Evolutionary conservation across 2,113 vertebrate genomes (phyloP).

Genomic region (Ammodytes dubius): DNA sequence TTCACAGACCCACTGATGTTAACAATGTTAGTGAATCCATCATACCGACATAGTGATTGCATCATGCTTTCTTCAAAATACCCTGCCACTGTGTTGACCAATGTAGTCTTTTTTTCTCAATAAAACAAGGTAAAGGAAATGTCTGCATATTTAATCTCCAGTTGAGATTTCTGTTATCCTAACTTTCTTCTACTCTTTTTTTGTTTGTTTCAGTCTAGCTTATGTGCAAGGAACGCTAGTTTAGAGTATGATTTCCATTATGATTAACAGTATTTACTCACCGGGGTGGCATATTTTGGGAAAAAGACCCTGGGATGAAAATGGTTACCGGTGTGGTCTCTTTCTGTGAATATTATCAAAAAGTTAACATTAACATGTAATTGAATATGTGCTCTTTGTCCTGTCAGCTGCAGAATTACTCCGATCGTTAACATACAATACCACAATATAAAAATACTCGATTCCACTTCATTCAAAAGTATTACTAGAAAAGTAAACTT

Average conservation of each 20-base stretch:
- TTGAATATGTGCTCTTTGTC: no score
- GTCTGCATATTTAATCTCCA: not conserved
- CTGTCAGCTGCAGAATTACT: no score
- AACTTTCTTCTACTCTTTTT: not conserved
- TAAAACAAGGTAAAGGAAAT: constrained; percentile 62
- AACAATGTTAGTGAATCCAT: constrained; percentile 20
- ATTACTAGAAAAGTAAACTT: no score
- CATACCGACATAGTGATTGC: constrained; percentile 26
- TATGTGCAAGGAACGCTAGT: not conserved
- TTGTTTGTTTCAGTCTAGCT: not conserved
- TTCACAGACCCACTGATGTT: constrained; percentile 19
- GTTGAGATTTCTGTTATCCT: not conserved
- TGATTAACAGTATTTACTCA: not conserved
- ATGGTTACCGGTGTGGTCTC: not conserved
- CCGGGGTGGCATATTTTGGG: not conserved
- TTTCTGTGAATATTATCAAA: not conserved
- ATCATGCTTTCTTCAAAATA: constrained; percentile 55
- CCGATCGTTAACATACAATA: no score
- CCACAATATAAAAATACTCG: no score
- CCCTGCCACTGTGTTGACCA: constrained; percentile 64
- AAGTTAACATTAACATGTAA: no score
- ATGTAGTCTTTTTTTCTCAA: constrained; percentile 64
- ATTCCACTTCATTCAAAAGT: no score
- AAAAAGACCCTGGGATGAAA: not conserved
- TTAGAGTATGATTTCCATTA: not conserved